These are phyloP conservation scores for Lasioglossum albipes DNA, from an alignment of 1,140 invertebrate species.

Conservation along the genomic window DNA sequence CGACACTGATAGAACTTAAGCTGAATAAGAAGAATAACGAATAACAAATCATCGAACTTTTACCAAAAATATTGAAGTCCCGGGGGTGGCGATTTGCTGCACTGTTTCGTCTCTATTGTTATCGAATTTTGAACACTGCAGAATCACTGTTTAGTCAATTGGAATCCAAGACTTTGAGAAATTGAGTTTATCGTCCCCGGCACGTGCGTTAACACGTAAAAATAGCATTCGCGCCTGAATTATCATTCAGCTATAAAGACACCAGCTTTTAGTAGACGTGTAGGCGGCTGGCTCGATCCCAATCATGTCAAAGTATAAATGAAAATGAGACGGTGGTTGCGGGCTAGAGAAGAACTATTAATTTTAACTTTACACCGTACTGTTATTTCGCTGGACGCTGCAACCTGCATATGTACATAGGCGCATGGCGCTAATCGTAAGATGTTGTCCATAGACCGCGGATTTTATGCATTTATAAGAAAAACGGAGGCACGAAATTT, in stretches of 20 bases:
- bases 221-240: constrained; percentile 15
- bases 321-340: constrained; percentile 13
- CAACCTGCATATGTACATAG: too few relatives aligned
- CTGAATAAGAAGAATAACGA: too few relatives aligned
- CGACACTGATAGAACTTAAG: too few relatives aligned
- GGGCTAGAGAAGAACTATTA: constrained; percentile 8
- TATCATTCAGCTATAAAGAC: constrained; percentile 25
- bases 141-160: not conserved
- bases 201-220: constrained; percentile 16
- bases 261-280: constrained; percentile 28
- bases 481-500: too few relatives aligned
- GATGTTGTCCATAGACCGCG: too few relatives aligned
- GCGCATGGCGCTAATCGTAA: not conserved
- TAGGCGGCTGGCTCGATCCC: constrained; percentile 43
- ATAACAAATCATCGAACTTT: too few relatives aligned
- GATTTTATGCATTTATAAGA: too few relatives aligned
- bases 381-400: not conserved
- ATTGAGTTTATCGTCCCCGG: constrained; percentile 9
- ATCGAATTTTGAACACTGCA: not conserved
- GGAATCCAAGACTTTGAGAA: not conserved
- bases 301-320: constrained; percentile 47
- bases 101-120: not conserved
- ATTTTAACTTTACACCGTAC: not conserved
- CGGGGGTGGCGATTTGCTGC: too few relatives aligned
- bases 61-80: too few relatives aligned